These are phyloP conservation scores for Erinaceus europaeus DNA, from an alignment of 2,113 vertebrate genomes.

Conservation along the genomic window DNA sequence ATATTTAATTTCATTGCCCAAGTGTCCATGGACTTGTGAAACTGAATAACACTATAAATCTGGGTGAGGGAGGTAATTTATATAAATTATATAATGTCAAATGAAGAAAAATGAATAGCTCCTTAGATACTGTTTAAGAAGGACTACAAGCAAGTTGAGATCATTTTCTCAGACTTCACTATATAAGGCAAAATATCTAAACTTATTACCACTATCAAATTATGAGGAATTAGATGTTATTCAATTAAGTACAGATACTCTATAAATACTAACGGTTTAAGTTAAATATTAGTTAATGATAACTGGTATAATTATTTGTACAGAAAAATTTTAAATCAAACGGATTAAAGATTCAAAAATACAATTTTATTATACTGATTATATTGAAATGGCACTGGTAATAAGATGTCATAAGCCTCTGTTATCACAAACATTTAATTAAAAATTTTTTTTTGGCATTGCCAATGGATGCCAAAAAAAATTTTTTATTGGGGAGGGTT, in stretches of 20 bases:
- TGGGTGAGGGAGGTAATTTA: conserved; percentile 62
- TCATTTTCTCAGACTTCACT: conserved; percentile 15
- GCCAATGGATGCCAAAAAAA: conserved; percentile 45
- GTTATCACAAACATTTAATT: conserved; percentile 38
- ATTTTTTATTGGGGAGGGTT: too few relatives aligned
- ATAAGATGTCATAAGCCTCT: conserved; percentile 22
- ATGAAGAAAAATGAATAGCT: conserved; percentile 52
- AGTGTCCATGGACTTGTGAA: conserved; percentile 42
- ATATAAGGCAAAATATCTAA: neutral
- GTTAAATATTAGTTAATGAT: neutral
- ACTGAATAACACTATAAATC: conserved; percentile 57
- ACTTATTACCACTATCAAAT: conserved; percentile 5
- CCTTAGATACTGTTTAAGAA: conserved; percentile 50
- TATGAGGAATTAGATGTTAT: conserved; percentile 1
- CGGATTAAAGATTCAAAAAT: neutral
- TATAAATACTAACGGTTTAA: conserved; percentile 25
- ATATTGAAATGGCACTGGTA: conserved; percentile 4
- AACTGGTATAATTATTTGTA: neutral
- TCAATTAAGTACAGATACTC: neutral
- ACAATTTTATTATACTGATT: neutral
- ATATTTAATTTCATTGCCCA: conserved; percentile 63
- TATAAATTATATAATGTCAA: conserved; percentile 47
- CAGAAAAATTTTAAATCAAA: conserved; percentile 44
- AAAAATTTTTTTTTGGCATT: conserved; percentile 3
- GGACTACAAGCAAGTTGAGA: conserved; percentile 40